Evolutionary conservation across 2,113 vertebrate species (phyloP).

Genomic region (Myodes glareolus): DNA sequence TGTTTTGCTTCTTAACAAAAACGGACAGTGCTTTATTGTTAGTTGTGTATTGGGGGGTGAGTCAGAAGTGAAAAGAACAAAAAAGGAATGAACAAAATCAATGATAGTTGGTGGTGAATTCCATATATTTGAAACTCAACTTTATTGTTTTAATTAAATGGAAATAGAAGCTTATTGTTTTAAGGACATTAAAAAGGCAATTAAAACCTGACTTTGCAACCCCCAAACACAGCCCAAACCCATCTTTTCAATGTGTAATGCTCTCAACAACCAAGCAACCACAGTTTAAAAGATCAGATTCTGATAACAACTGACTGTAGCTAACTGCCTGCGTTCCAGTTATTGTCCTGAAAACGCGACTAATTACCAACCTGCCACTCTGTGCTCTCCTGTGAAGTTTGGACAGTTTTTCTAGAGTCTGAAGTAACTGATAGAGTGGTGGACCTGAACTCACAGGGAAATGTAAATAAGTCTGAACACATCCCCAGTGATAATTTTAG

Average conservation of each 20-base stretch:
- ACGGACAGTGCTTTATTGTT: constrained; percentile 76
- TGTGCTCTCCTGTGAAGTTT: constrained; percentile 11
- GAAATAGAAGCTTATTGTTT: constrained; percentile 85
- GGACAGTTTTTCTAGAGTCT: not conserved
- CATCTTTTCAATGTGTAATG: not conserved
- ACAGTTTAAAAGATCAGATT: not conserved
- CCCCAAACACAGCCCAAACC: not conserved
- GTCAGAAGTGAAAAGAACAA: constrained; percentile 61
- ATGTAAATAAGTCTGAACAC: not conserved
- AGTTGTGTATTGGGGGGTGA: constrained; percentile 60
- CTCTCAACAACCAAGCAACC: not conserved
- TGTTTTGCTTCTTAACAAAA: constrained; percentile 77
- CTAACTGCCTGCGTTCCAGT: constrained; percentile 66
- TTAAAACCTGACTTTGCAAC: constrained; percentile 70
- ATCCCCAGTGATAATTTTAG: not conserved
- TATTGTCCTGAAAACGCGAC: constrained; percentile 34
- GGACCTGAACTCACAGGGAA: constrained; percentile 28
- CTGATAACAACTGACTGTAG: constrained; percentile 4
- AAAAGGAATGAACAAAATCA: constrained; percentile 83
- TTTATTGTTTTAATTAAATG: constrained; percentile 90
- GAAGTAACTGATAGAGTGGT: not conserved
- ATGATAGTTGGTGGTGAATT: constrained; percentile 80
- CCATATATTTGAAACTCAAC: constrained; percentile 75
- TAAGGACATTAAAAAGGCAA: constrained; percentile 82
- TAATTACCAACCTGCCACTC: constrained; percentile 58